Evolutionary conservation across 2,888 invertebrate species (phyloP).

Genomic region (Thyatira batis): DNA sequence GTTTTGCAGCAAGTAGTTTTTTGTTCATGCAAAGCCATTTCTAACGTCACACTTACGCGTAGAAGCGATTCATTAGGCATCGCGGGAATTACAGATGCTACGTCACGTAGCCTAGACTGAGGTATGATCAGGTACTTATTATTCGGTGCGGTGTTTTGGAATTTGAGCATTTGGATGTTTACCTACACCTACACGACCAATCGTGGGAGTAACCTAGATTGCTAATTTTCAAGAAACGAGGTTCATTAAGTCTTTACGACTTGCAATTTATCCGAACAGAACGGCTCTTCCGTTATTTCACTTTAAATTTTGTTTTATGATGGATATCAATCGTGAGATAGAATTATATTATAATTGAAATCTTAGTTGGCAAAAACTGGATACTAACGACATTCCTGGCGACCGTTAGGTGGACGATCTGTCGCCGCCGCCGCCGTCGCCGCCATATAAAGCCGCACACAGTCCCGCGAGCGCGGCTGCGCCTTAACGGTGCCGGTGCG

Average conservation of each 20-base stretch:
- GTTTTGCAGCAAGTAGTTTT: slow-evolving; percentile 78
- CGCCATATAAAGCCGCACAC: slow-evolving; percentile 30
- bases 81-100: slow-evolving; percentile 56
- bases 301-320: slow-evolving; percentile 52
- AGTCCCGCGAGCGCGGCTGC: slow-evolving; percentile 36
- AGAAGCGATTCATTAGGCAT: slow-evolving; percentile 64
- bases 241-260: slow-evolving; percentile 23
- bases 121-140: slow-evolving; percentile 49
- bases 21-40: slow-evolving; percentile 71
- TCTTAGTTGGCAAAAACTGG: slow-evolving; percentile 63
- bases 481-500: slow-evolving; percentile 58
- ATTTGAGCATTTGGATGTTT: slow-evolving; percentile 41
- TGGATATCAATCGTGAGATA: slow-evolving; percentile 48
- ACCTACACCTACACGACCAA: slow-evolving; percentile 28
- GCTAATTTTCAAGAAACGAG: slow-evolving; percentile 24
- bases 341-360: slow-evolving; percentile 58
- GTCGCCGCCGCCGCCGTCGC: slow-evolving; percentile 43
- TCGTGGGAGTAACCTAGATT: slow-evolving; percentile 46
- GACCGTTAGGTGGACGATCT: slow-evolving; percentile 72
- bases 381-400: slow-evolving; percentile 70
- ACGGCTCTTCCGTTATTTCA: slow-evolving; percentile 36
- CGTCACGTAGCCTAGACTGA: slow-evolving; percentile 48
- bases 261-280: slow-evolving; percentile 24
- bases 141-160: slow-evolving; percentile 48
- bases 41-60: slow-evolving; percentile 67